Conservation (phyloP, 2,888 invertebrate species). For the Choristoneura rosaceana region DNA sequence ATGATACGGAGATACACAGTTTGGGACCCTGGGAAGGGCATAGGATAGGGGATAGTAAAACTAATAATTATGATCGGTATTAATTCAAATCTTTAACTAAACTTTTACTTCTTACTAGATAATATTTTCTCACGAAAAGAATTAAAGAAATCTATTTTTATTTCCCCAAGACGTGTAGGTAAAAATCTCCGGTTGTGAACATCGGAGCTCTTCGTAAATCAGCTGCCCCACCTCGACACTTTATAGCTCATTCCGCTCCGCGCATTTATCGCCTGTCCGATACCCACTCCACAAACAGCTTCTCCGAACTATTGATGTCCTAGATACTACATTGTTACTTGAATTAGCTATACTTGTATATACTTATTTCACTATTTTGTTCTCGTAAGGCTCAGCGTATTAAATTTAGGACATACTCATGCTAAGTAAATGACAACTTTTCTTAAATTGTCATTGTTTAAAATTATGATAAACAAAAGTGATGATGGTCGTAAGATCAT, state of each 20-base stretch:
- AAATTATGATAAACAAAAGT: no score
- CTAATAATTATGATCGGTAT: no score
- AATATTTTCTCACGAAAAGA: no score
- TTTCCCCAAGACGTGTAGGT: not conserved
- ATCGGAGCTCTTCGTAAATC: constrained; percentile 60
- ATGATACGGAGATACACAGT: no score
- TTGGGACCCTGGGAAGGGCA: no score
- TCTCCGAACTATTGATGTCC: constrained; percentile 1
- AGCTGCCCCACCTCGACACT: constrained; percentile 64
- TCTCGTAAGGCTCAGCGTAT: not conserved
- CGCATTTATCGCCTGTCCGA: constrained; percentile 63
- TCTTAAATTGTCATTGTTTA: no score
- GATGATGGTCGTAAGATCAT: not conserved
- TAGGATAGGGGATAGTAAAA: no score
- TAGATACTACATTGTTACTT: constrained; percentile 3
- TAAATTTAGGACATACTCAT: no score
- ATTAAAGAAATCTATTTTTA: not conserved
- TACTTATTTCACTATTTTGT: not conserved
- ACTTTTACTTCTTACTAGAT: no score
- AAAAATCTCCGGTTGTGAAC: constrained; percentile 20
- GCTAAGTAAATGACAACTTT: no score
- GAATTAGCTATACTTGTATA: not conserved
- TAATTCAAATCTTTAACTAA: no score
- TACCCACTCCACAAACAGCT: constrained; percentile 49
- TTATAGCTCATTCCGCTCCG: constrained; percentile 65